Evolutionary conservation across 1,140 invertebrate genomes (phyloP).

Genomic region (Theocolax elegans): DNA sequence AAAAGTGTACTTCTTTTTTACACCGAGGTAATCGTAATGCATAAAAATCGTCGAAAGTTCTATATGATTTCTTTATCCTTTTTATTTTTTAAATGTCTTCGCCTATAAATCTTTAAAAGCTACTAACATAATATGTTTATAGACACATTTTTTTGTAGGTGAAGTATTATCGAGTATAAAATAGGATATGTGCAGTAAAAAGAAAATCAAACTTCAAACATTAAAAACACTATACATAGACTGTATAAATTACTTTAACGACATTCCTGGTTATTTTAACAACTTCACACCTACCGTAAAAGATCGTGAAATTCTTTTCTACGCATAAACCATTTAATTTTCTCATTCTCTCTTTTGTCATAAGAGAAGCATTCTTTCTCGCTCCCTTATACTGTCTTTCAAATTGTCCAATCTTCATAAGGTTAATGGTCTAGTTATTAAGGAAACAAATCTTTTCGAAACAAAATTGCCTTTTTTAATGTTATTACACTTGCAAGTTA

Average conservation of each 20-base stretch:
- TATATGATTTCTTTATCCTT: neutral
- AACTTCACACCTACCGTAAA: slow-evolving; percentile 39
- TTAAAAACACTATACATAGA: slow-evolving; percentile 36
- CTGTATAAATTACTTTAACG: slow-evolving; percentile 41
- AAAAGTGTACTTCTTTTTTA: no score
- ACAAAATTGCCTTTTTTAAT: no score
- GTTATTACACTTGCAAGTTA: no score
- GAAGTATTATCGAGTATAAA: slow-evolving; percentile 41
- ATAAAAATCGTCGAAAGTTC: neutral
- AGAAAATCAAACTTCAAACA: slow-evolving; percentile 38
- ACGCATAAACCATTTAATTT: slow-evolving; percentile 35
- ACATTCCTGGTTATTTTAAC: slow-evolving; percentile 40
- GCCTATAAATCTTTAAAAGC: slow-evolving; percentile 29
- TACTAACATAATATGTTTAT: slow-evolving; percentile 35
- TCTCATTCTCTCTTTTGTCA: slow-evolving; percentile 24
- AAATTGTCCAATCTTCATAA: slow-evolving; percentile 9
- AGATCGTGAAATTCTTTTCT: slow-evolving; percentile 38
- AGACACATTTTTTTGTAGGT: slow-evolving; percentile 30
- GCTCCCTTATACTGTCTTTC: neutral
- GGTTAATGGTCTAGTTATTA: no score
- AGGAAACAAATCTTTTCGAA: no score
- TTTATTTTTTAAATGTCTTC: slow-evolving; percentile 24
- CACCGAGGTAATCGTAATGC: neutral
- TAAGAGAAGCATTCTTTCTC: slow-evolving; percentile 25
- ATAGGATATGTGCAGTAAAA: slow-evolving; percentile 40